Base-by-base conservation (phyloP, 2,888 invertebrate genomes). In the Eilema griseolum region DNA sequence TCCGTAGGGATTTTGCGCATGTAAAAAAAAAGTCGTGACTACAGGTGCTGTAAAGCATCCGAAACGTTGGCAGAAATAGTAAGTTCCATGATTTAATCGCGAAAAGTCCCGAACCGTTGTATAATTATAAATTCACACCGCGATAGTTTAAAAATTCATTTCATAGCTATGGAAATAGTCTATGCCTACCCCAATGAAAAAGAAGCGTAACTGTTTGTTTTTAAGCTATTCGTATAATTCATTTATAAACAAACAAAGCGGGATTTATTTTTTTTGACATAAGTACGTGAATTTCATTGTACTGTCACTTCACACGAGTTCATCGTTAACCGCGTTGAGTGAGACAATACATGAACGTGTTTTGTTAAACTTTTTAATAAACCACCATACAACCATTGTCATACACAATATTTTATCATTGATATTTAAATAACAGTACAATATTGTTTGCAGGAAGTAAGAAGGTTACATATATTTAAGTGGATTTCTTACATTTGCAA, bases 291-390 rank as follows among this genome's bases (percentile, higher is more conserved):
- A 23, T 56, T 23, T 65, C 31, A 66, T 41, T 41, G 26, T 37
- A 57, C n/a, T n/a, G 16, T 28, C 24, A n/a, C 24, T 66, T 66
- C 66, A 37, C 57, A 66, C 37, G 59, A 28, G 28, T 23, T 46
- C 23, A 23, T 46, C 60, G 20, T 61, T 8, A 46, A 31, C 37
- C 10, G 24, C 20, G 37, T 14, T 37, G 24, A 70, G 56, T 37
- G 24, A 70, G 56, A 70, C 69, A 77, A 78, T 71, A 75, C 71
- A 70, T 69, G 46, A 41, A 62, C 46, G 41, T 80, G 78, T 71
- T 75, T 70, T 70, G 61, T 46, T 60, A 78, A 74, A 71, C 37
- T 66, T 31, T 16, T 52, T 52, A 52, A 61, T 61, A 28, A 67
- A 59, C 57, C 41, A 56, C 26, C 31, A 61, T 33, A 20, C 24